phyloP scores from a whole-genome alignment of 2,888 invertebrate species.

The Apantesis nais region DNA sequence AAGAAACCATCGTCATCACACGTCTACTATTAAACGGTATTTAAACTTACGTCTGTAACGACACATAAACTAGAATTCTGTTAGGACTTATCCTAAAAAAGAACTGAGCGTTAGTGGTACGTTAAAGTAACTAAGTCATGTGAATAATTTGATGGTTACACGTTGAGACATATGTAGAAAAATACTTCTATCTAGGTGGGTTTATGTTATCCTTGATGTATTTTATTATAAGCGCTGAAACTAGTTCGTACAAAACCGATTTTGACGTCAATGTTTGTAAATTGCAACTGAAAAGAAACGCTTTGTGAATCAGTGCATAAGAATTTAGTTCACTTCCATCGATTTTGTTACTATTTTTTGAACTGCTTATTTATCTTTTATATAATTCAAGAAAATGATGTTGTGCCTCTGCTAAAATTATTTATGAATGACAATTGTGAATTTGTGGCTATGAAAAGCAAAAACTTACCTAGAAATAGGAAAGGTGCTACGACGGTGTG shows the following conservation, averaged over 20 bases:
- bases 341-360: constrained; percentile 32
- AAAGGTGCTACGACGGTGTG: neutral
- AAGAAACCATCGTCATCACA: constrained; percentile 7
- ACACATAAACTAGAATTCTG: neutral
- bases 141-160: neutral
- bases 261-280: constrained; percentile 70
- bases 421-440: constrained; percentile 25
- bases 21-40: neutral
- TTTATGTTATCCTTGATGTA: constrained; percentile 49
- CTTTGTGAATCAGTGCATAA: constrained; percentile 60
- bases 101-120: neutral
- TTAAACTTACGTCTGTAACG: neutral
- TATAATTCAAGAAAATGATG: neutral
- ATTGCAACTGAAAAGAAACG: constrained; percentile 59
- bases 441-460: neutral
- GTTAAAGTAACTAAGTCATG: neutral
- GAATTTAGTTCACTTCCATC: constrained; percentile 48
- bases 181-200: constrained; percentile 26
- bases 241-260: constrained; percentile 53
- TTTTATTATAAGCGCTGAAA: constrained; percentile 46
- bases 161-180: neutral
- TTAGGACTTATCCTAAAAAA: neutral
- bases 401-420: constrained; percentile 36
- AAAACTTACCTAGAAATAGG: neutral
- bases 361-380: constrained; percentile 2